phyloP scores from a whole-genome alignment of 35 echinoderm and acorn worm species.

The Heliocidaris tuberculata region DNA sequence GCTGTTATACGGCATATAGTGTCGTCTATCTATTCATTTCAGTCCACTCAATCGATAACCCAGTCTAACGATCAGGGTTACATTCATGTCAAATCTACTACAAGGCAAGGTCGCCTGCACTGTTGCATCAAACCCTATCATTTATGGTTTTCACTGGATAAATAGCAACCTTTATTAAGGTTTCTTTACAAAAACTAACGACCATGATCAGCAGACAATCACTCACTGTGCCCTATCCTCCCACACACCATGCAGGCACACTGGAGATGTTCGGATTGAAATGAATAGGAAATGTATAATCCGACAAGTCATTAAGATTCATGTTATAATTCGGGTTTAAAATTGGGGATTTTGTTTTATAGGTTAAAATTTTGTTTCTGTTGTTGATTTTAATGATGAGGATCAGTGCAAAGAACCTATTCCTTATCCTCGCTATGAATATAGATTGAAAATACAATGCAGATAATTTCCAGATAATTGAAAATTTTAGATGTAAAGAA shows the following conservation, averaged over 20 bases:
- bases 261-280: neutral
- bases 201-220: neutral
- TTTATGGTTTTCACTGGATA: neutral
- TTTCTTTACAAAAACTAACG: neutral
- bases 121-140: constrained; percentile 7
- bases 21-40: neutral
- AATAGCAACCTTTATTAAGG: neutral
- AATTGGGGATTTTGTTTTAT: neutral
- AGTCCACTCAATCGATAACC: neutral
- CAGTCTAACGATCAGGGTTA: neutral
- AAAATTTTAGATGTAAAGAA: too few relatives aligned
- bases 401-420: neutral
- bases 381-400: neutral
- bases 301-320: neutral
- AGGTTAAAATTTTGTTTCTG: neutral
- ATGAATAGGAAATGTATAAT: neutral
- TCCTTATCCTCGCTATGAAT: neutral
- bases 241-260: neutral
- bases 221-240: neutral
- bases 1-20: neutral
- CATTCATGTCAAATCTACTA: constrained; percentile 2
- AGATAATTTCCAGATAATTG: too few relatives aligned
- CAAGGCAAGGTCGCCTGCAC: constrained; percentile 14
- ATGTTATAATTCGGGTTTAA: neutral
- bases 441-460: neutral